Percentiles rank a stretch among this genome's conserved stretches.
Evolutionary conservation across 2,797 vertebrate genomes (phyloP).

Genomic region (Danio albolineatus): DNA sequence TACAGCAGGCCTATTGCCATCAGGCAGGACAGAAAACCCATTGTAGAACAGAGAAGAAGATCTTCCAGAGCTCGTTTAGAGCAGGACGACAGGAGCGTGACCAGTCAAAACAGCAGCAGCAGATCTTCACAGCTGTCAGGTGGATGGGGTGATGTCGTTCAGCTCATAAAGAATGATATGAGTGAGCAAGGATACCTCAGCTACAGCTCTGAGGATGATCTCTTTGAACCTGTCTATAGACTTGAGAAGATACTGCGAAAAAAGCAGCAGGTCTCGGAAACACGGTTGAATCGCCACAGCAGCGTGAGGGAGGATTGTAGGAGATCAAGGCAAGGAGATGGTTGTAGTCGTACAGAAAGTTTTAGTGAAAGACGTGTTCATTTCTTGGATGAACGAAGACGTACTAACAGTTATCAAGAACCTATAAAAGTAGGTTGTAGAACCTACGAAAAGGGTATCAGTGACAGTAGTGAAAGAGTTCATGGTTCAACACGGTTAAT

Average conservation of each 20-base stretch:
- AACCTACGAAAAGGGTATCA: slow-evolving; percentile 66
- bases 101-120: slow-evolving; percentile 50
- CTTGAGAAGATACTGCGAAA: slow-evolving; percentile 58
- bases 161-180: slow-evolving; percentile 63
- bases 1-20: slow-evolving; percentile 32
- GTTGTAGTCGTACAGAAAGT: slow-evolving; percentile 1
- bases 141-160: slow-evolving; percentile 64
- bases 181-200: slow-evolving; percentile 63
- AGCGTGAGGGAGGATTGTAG: slow-evolving; percentile 55
- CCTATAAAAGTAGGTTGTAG: slow-evolving; percentile 27
- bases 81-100: slow-evolving; percentile 56
- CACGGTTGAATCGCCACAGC: slow-evolving; percentile 57
- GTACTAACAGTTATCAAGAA: slow-evolving; percentile 39
- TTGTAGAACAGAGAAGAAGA: slow-evolving; percentile 17
- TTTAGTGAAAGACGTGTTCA: slow-evolving; percentile 71
- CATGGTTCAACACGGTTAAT: slow-evolving; percentile 60
- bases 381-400: slow-evolving; percentile 70
- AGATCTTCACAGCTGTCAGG: slow-evolving; percentile 68
- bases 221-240: slow-evolving; percentile 63
- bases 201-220: slow-evolving; percentile 70
- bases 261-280: slow-evolving; percentile 54
- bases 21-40: background rate
- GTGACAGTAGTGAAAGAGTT: slow-evolving; percentile 69
- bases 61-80: slow-evolving; percentile 27
- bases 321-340: slow-evolving; percentile 49